phyloP scores from a whole-genome alignment of 2,888 invertebrate genomes.

The Syrista parreyssii region DNA sequence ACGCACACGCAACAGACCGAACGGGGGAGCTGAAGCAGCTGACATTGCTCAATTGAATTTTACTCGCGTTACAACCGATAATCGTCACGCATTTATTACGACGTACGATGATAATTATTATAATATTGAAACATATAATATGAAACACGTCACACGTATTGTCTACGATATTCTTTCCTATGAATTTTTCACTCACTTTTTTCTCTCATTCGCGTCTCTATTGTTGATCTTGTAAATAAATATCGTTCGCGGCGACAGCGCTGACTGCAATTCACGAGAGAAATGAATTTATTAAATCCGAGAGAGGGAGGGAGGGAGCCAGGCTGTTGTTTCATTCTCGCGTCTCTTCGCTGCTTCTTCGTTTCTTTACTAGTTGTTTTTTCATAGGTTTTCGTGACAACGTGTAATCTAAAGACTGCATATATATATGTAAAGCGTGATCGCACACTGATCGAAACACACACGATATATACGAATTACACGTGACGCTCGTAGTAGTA shows the following conservation, averaged over 20 bases:
- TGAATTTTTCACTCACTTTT: slow-evolving; percentile 14
- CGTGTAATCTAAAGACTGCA: neutral
- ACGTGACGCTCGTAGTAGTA: neutral
- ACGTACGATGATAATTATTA: neutral
- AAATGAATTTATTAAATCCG: too few species aligned
- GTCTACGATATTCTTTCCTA: too few species aligned
- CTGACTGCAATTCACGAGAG: too few species aligned
- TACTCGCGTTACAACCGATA: neutral
- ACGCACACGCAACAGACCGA: neutral
- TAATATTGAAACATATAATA: too few species aligned
- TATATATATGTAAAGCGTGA: neutral
- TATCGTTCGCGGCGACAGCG: neutral
- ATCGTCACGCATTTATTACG: neutral
- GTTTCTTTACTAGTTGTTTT: neutral
- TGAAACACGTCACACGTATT: too few species aligned
- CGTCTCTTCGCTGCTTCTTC: neutral
- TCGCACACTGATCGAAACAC: neutral
- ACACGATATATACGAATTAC: neutral
- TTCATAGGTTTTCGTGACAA: neutral
- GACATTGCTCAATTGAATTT: slow-evolving; percentile 32
- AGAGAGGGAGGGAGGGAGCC: too few species aligned
- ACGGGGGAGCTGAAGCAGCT: neutral
- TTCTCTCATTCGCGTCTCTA: slow-evolving; percentile 21
- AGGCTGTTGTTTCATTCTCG: neutral
- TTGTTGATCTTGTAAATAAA: neutral